Percentiles rank a stretch among this genome's conserved stretches.
These are phyloP conservation scores for Strigops habroptila DNA, from an alignment of 2,113 vertebrate genomes.

Conservation along the genomic window DNA sequence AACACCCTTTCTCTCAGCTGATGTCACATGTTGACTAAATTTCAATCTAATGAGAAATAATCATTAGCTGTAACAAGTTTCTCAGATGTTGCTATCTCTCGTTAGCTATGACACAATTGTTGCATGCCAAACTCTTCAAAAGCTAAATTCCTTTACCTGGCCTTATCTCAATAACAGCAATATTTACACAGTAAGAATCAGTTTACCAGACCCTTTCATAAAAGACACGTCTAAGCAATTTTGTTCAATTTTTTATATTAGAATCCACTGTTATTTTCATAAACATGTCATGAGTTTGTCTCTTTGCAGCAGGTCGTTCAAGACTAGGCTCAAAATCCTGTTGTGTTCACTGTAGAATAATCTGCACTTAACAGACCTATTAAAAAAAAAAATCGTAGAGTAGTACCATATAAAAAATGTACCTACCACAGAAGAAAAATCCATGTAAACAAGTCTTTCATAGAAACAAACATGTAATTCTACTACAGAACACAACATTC, in stretches of 20 bases:
- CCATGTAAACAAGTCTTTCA: fast-evolving
- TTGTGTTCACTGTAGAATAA: not conserved
- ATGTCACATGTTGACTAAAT: not conserved
- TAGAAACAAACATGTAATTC: not conserved
- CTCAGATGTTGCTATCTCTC: not conserved
- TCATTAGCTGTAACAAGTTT: not conserved
- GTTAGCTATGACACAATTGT: not conserved
- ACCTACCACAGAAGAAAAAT: not conserved
- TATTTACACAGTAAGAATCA: not conserved
- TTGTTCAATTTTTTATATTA: not conserved
- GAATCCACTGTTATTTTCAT: not conserved
- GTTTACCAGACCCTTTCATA: not conserved
- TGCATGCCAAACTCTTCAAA: not conserved
- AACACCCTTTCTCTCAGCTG: not conserved
- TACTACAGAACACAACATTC: not conserved
- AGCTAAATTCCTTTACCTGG: not conserved
- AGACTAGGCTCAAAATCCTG: not conserved
- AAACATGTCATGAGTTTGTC: not conserved
- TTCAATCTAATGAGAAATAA: not conserved
- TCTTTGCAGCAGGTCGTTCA: not conserved
- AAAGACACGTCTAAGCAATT: not conserved
- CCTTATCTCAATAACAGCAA: not conserved
- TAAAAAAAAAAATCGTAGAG: not conserved
- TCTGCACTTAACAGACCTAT: not conserved
- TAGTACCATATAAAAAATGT: not conserved